Evolutionary conservation across 2,113 vertebrate species (phyloP), one percentile per base, ranked within the genome.

Genomic region (Acrocephalus arundinaceus): DNA sequence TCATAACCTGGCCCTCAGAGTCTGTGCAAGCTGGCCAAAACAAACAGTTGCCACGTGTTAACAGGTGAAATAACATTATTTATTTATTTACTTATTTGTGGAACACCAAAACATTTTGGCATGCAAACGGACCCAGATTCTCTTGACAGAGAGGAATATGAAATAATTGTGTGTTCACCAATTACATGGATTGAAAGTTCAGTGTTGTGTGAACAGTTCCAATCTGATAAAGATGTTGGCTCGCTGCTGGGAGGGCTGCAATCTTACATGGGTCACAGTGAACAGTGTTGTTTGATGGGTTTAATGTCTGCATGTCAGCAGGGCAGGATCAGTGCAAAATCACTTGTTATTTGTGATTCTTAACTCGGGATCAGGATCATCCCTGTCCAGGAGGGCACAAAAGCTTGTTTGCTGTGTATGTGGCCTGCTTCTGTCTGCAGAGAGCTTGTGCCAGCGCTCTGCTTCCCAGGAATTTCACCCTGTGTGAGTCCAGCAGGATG

Each of bases 51-150:
- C 76, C 4, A 1, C 92, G 83, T 94, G 86, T 90, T 96, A 94
- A 94, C 91, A 96, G 97, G 96, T 96, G 95, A 68, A 93, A 94
- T 74, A 94, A 91, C 54, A 25, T 81, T 89, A 82, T 96, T 95
- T 95, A 88, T 49, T 59, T 95, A 88, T 49, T 67, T 83, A n/a
- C 90, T 92, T 96, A 77, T 84, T 91, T 93, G 62, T 85, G 63
- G 91, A 54, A 37, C 58, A 77, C 43, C 30, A 30, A 76, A 84
- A 43, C 52, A 21, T 63, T 52, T 88, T 90, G 93, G 74, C 87
- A n/a, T 75, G 57, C 75, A 63, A 30, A 67, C 5, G 37, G 84
- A 88, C 70, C 48, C 1, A 1, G 86, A 75, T 87, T 89, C 67
- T 80, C 74, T 45, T 67, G 83, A 58, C 37, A 48, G 55, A 16